Evolutionary conservation across 1,140 invertebrate genomes (phyloP).

Genomic region (Drosophila nannoptera): DNA sequence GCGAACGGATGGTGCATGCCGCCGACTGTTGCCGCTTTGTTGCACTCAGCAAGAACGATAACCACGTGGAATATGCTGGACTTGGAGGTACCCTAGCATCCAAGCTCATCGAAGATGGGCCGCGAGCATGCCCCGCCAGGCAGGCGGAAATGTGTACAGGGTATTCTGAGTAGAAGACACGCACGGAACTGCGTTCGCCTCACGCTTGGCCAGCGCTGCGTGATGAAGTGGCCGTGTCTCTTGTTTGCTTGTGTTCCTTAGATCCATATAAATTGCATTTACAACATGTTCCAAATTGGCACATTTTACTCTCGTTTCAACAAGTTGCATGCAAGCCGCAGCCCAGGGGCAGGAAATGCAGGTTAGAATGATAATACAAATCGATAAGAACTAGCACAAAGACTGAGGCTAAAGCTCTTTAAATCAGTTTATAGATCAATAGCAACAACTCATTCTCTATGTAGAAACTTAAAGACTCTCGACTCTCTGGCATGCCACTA

Average conservation of each 20-base stretch:
- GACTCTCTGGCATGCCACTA: conserved; percentile 4
- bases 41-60: conserved; percentile 31
- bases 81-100: not conserved
- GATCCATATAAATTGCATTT: conserved; percentile 56
- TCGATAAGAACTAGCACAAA: conserved; percentile 33
- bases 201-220: conserved; percentile 74
- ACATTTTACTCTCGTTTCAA: conserved; percentile 74
- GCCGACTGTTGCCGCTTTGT: conserved; percentile 46
- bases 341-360: conserved; percentile 54
- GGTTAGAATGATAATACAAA: conserved; percentile 52
- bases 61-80: not conserved
- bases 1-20: conserved; percentile 18
- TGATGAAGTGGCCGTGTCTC: conserved; percentile 73
- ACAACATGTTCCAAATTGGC: conserved; percentile 58
- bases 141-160: not conserved
- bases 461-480: not conserved
- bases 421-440: no score
- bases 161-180: conserved; percentile 29
- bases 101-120: no score
- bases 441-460: no score
- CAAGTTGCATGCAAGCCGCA: conserved; percentile 36
- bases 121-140: no score
- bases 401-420: no score
- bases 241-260: conserved; percentile 33
- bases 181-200: conserved; percentile 39